phyloP scores from a whole-genome alignment of 2,113 vertebrate genomes.

The Melanerpes aurifrons region DNA sequence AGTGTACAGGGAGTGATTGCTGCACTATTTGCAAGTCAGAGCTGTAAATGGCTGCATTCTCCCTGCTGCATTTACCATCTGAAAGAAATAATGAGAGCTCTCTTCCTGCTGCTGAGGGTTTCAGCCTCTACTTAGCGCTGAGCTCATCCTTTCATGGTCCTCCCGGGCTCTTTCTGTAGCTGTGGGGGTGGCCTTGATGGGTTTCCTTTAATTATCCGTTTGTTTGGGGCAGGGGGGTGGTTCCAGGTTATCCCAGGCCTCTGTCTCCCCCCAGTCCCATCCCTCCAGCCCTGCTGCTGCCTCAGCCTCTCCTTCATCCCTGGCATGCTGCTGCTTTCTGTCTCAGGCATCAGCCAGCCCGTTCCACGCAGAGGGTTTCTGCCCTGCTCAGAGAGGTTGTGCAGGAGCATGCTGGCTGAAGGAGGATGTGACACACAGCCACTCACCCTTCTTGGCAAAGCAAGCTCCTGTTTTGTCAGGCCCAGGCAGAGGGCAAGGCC shows the following conservation, averaged over 20 bases:
- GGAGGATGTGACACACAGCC: constrained; percentile 21
- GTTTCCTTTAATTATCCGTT: constrained; percentile 45
- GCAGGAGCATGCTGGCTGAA: not conserved
- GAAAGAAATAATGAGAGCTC: constrained; percentile 62
- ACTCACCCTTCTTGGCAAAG: not conserved
- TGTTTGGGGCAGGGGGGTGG: not conserved
- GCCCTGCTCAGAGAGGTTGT: not conserved
- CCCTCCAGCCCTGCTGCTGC: not conserved
- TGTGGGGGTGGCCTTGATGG: constrained; percentile 10
- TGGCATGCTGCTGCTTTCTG: constrained; percentile 43
- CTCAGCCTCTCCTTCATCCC: constrained; percentile 4
- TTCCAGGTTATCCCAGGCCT: not conserved
- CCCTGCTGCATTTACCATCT: constrained; percentile 17
- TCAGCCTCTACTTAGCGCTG: constrained; percentile 53
- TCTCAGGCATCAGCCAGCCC: constrained; percentile 16
- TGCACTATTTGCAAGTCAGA: constrained; percentile 31
- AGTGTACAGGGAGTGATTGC: not conserved
- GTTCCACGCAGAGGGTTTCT: constrained; percentile 1
- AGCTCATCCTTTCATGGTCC: constrained; percentile 49
- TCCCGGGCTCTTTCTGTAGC: constrained; percentile 15
- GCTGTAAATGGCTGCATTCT: constrained; percentile 13
- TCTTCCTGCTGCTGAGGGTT: constrained; percentile 8
- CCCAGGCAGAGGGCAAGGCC: not conserved
- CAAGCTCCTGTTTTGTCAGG: not conserved
- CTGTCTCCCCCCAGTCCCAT: not conserved